Conservation (phyloP, 2,113 vertebrate genomes). For the Brachionichthys hirsutus region DNA sequence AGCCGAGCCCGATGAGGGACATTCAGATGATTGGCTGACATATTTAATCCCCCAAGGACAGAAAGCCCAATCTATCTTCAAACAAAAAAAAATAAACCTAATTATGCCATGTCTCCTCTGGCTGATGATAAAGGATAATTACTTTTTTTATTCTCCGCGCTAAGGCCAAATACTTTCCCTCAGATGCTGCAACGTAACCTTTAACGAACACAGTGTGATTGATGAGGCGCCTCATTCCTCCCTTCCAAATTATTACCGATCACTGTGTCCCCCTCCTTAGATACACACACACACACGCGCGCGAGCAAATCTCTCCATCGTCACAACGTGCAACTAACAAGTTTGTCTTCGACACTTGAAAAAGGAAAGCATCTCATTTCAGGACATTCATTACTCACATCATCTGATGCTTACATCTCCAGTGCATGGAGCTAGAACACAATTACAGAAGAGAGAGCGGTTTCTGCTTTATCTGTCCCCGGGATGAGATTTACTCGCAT, state of each 20-base stretch:
- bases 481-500: constrained; percentile 43
- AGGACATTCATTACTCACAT: constrained; percentile 63
- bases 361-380: constrained; percentile 42
- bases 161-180: constrained; percentile 66
- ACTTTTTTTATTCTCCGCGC: constrained; percentile 73
- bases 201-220: constrained; percentile 75
- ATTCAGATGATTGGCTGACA: constrained; percentile 54
- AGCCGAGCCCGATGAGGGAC: not conserved
- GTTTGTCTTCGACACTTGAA: constrained; percentile 28
- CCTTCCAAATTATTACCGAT: constrained; percentile 76
- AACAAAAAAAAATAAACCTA: constrained; percentile 65
- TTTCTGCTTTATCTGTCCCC: constrained; percentile 45
- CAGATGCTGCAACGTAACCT: constrained; percentile 74
- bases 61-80: constrained; percentile 66
- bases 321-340: constrained; percentile 39
- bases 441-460: constrained; percentile 45
- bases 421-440: constrained; percentile 39
- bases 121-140: constrained; percentile 82
- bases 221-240: constrained; percentile 74
- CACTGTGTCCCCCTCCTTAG: constrained; percentile 47
- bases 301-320: constrained; percentile 24
- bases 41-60: constrained; percentile 69
- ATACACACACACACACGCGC: constrained; percentile 20
- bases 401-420: constrained; percentile 56
- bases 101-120: constrained; percentile 78